Percentiles rank a stretch among this genome's conserved stretches.
These are phyloP conservation scores for Acrocera orbiculus DNA, from an alignment of 2,888 invertebrate genomes.

Conservation along the genomic window DNA sequence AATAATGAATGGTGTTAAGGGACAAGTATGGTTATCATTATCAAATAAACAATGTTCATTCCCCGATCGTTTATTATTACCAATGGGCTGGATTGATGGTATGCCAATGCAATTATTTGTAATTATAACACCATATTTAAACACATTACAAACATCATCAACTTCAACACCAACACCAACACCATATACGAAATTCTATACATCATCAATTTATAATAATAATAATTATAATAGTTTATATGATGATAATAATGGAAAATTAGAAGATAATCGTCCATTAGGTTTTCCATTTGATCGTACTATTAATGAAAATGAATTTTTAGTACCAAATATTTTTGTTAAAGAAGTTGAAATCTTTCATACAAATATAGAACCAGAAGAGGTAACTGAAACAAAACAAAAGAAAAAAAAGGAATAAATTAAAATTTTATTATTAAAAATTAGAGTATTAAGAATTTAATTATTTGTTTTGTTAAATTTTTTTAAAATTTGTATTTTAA, in stretches of 20 bases:
- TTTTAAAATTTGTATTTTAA: too few relatives aligned
- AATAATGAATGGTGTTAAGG: slow-evolving; percentile 32
- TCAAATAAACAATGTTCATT: slow-evolving; percentile 37
- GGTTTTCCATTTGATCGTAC: slow-evolving; percentile 56
- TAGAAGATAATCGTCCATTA: slow-evolving; percentile 40
- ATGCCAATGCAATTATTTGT: slow-evolving; percentile 44
- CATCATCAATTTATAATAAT: too few relatives aligned
- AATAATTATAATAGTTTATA: too few relatives aligned
- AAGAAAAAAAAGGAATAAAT: too few relatives aligned
- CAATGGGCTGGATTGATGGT: slow-evolving; percentile 43
- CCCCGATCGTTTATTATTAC: slow-evolving; percentile 44
- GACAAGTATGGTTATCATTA: slow-evolving; percentile 29
- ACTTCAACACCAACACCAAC: slow-evolving; percentile 17
- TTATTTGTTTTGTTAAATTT: too few relatives aligned
- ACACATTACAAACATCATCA: slow-evolving; percentile 18
- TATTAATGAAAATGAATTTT: slow-evolving; percentile 36
- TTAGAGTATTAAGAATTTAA: too few relatives aligned
- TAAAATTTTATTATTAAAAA: too few relatives aligned
- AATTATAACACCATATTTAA: slow-evolving; percentile 35
- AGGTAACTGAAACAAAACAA: too few relatives aligned
- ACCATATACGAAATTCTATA: slow-evolving; percentile 31
- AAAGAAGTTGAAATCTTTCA: slow-evolving; percentile 32
- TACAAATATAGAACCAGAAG: neutral
- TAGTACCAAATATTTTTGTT: slow-evolving; percentile 41
- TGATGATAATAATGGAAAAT: slow-evolving; percentile 33